Conservation (phyloP, 2,113 vertebrate genomes). For the Pseudolaguvia tuberculata region DNA sequence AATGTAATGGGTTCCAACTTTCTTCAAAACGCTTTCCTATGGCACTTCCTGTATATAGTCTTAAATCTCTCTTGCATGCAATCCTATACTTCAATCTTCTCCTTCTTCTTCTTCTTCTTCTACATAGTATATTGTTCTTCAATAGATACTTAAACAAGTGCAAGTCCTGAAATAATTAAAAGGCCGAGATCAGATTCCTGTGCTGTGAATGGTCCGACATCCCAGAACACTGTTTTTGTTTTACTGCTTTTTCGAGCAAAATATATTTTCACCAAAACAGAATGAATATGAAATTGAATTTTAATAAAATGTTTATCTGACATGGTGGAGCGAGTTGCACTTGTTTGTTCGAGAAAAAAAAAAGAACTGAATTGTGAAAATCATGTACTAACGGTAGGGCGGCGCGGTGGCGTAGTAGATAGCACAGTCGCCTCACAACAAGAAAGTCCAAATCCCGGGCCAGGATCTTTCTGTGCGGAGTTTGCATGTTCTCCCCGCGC, state of each 20-base stretch:
- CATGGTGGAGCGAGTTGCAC: neutral
- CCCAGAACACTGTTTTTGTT: neutral
- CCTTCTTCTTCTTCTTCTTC: neutral
- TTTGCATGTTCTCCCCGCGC: too few relatives aligned
- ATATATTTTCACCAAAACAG: neutral
- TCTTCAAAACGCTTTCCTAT: neutral
- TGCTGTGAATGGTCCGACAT: neutral
- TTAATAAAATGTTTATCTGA: conserved; percentile 18
- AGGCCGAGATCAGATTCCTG: neutral
- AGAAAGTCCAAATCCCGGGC: too few relatives aligned
- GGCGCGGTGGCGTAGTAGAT: too few relatives aligned
- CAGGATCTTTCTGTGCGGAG: too few relatives aligned
- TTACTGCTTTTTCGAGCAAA: neutral
- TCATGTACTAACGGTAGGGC: too few relatives aligned
- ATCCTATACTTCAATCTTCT: neutral
- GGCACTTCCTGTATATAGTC: conserved; percentile 14
- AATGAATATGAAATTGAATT: neutral
- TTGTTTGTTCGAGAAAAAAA: neutral
- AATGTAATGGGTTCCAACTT: neutral
- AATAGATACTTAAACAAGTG: conserved; percentile 12
- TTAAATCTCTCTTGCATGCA: conserved; percentile 27
- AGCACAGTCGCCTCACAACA: too few relatives aligned
- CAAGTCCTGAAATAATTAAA: neutral
- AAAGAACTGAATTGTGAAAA: too few relatives aligned
- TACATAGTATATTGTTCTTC: neutral